These are phyloP conservation scores for Tricholaema leucomelas DNA, from an alignment of 2,113 vertebrate species.

Conservation along the genomic window DNA sequence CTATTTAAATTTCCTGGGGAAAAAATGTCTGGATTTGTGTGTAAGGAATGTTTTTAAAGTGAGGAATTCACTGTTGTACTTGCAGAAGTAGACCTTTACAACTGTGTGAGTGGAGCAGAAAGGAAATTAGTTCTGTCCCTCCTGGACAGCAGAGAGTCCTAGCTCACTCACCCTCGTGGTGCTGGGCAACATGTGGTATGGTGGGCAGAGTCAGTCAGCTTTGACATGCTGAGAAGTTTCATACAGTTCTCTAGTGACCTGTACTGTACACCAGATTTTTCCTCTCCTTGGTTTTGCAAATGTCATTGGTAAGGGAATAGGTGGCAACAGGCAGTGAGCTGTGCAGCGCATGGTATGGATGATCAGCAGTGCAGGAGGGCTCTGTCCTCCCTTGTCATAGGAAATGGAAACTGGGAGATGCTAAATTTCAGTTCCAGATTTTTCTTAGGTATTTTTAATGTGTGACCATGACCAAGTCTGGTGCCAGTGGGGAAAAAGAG, in stretches of 20 bases:
- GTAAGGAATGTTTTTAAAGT: background rate
- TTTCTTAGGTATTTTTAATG: background rate
- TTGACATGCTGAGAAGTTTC: background rate
- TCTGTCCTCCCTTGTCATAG: background rate
- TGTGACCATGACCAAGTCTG: background rate
- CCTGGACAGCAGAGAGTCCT: background rate
- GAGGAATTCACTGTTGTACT: background rate
- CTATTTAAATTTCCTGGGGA: background rate
- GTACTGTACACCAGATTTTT: background rate
- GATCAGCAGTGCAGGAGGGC: background rate
- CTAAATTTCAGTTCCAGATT: background rate
- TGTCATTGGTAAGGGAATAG: background rate
- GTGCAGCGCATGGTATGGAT: background rate
- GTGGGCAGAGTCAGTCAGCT: background rate
- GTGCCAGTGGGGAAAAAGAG: background rate
- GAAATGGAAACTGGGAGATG: background rate
- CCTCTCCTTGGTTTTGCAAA: background rate
- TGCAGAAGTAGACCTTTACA: background rate
- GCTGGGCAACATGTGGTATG: background rate
- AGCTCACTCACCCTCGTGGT: background rate
- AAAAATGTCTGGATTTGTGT: background rate
- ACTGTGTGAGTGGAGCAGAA: background rate
- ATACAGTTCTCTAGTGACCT: background rate
- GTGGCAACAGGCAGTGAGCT: background rate
- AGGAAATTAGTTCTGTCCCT: background rate